phyloP scores from a whole-genome alignment of 2,113 vertebrate genomes.

The Daphoenositta chrysoptera region DNA sequence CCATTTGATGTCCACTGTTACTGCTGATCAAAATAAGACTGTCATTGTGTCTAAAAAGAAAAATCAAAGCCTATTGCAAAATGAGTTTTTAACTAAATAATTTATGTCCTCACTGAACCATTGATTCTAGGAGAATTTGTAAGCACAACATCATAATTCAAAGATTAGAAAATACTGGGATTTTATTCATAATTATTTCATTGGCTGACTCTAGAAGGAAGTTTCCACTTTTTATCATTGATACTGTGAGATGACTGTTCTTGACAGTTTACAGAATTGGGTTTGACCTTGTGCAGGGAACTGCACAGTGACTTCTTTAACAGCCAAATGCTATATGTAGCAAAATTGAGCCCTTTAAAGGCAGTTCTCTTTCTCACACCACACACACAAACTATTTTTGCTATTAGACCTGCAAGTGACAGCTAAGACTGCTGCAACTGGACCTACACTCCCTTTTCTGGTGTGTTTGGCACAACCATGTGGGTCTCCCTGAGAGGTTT shows the following conservation, averaged over 20 bases:
- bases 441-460: background rate
- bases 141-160: background rate
- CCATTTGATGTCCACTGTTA: background rate
- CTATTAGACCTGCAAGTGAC: background rate
- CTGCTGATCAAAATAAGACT: background rate
- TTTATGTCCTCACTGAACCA: background rate
- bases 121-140: background rate
- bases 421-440: background rate
- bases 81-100: background rate
- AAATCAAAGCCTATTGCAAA: background rate
- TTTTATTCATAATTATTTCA: background rate
- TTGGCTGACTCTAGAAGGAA: background rate
- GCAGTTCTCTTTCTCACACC: background rate
- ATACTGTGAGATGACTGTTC: background rate
- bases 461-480: background rate
- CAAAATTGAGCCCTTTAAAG: background rate
- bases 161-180: background rate
- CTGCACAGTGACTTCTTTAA: background rate
- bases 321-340: background rate
- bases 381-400: background rate
- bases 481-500: background rate
- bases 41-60: background rate
- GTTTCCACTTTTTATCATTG: background rate
- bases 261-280: background rate
- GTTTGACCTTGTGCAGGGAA: background rate